A percentile compares a stretch with the other conserved stretches of the same genome.
These are phyloP conservation scores for Sinella curviseta DNA, from an alignment of 1,140 invertebrate species.

Conservation along the genomic window DNA sequence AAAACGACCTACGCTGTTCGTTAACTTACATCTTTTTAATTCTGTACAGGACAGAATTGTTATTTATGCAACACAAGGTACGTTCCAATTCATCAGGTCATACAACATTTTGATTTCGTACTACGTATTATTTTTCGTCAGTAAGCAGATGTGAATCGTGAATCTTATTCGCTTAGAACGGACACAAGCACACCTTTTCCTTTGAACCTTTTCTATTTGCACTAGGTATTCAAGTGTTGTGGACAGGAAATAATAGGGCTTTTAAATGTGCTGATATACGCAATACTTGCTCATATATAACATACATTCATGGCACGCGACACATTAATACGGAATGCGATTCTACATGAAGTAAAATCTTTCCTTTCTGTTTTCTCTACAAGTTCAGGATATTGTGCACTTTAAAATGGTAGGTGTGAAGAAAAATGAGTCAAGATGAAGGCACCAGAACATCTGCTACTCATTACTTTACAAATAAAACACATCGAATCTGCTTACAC, in stretches of 20 bases:
- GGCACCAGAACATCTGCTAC: conserved; percentile 2
- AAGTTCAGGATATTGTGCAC: not conserved
- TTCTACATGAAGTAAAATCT: not conserved
- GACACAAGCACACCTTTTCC: not conserved
- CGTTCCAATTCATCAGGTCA: no score
- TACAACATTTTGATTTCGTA: no score
- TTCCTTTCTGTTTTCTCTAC: not conserved
- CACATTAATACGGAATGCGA: not conserved
- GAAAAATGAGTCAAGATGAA: not conserved
- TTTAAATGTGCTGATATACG: not conserved
- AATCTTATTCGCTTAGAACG: not conserved
- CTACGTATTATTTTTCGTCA: no score
- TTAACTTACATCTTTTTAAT: no score
- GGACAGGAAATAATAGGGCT: conserved; percentile 9
- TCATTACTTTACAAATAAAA: conserved; percentile 21
- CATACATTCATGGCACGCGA: not conserved
- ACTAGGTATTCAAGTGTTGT: not conserved
- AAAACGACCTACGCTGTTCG: no score
- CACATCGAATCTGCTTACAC: not conserved
- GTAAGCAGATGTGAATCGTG: conserved; percentile 1
- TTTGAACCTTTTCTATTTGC: not conserved
- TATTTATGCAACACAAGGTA: no score
- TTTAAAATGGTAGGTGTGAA: not conserved
- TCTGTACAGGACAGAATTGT: no score
- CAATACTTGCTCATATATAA: not conserved